Evolutionary conservation across 2,797 vertebrate species (phyloP).

Genomic region (Rousettus madagascariensis): DNA sequence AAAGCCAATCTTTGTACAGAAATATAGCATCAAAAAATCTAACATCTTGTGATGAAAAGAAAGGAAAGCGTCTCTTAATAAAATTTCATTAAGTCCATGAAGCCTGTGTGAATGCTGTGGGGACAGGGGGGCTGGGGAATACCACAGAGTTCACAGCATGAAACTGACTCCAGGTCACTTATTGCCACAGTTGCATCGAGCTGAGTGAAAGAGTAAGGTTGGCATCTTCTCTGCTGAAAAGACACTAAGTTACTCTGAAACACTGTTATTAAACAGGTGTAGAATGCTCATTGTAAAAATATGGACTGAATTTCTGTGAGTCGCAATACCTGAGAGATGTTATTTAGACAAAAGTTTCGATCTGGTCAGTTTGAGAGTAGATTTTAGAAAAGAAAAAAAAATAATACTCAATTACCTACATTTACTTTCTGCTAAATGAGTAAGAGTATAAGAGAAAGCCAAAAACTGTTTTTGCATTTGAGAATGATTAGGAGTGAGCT

Average conservation of each 20-base stretch:
- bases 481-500: not conserved
- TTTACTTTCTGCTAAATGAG: not conserved
- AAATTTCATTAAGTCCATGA: conserved; percentile 46
- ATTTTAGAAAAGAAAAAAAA: not conserved
- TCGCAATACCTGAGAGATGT: not conserved
- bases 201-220: not conserved
- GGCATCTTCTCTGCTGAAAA: not conserved
- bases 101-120: not conserved
- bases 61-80: not conserved
- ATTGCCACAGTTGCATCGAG: not conserved
- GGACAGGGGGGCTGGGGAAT: not conserved
- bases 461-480: not conserved
- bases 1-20: conserved; percentile 3
- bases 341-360: not conserved
- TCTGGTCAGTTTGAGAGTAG: not conserved
- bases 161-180: not conserved
- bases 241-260: not conserved
- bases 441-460: not conserved
- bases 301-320: not conserved
- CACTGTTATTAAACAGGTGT: not conserved
- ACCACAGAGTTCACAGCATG: not conserved
- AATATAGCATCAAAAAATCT: not conserved
- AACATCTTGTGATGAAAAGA: not conserved
- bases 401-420: not conserved
- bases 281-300: not conserved